Evolutionary conservation across 2,888 invertebrate species (phyloP), one percentile per base, ranked within the genome.

Genomic region (Caenorhabditis zanzibari): DNA sequence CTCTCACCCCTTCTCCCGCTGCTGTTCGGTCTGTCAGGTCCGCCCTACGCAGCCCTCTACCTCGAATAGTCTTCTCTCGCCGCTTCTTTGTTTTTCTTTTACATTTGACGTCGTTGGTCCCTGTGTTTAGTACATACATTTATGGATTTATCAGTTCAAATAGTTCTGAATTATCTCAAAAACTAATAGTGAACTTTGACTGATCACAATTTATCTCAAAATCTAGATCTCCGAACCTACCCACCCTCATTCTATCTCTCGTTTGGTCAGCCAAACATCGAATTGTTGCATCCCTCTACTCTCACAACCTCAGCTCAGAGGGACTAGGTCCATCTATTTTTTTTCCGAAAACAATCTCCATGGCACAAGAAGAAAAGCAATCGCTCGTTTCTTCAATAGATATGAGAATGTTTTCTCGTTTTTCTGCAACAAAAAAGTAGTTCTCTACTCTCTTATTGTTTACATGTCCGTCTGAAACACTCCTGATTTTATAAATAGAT

Each of bases 1-100:
- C 69, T 52, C 64, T 64, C 66, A 35, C 52, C 22, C 66, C 35
- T 52, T 66, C 64, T 28, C 10, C 41, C n/a, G 2, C 35, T 44
- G 54, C 47, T 38, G 56, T 54, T 69, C 41, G 69, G 35, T 69
- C 69, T 54, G 69, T 69, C 41, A 56, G 69, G 69, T 47, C 69
- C 56, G 69, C 69, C 41, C 69, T 41, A 52, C 66, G 35, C 66
- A 52, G 66, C 49, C 66, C 35, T 22, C 28, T 64, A 64, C 47
- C 66, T 52, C 52, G 66, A 66, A 66, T 52, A 52, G 66, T 52
- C 52, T 52, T 49, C 19, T 28, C 49, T 64, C 19, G 14, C 28
- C 56, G 19, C 54, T 26, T 14, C 12, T 58, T 28, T 26, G 12
- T 64, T 19, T 64, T 66, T 52, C 35, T 22, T 28, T 49, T 26